phyloP scores from a whole-genome alignment of 2,113 vertebrate species.

The Catagonus wagneri region DNA sequence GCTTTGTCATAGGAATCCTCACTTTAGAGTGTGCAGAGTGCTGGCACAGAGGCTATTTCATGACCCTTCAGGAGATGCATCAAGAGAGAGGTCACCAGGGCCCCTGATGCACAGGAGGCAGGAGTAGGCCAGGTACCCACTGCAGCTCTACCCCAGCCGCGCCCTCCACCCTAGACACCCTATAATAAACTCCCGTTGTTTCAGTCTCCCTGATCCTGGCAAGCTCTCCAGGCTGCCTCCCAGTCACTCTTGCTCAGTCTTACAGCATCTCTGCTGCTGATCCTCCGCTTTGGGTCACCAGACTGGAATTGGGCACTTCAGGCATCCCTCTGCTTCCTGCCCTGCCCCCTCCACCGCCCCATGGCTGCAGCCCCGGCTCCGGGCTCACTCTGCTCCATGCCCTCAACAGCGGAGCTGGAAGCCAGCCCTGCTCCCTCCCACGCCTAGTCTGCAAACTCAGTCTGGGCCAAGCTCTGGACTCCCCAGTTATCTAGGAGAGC shows the following conservation, averaged over 20 bases:
- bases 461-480: neutral
- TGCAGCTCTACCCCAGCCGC: neutral
- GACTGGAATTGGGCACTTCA: neutral
- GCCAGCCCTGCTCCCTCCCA: neutral
- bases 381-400: neutral
- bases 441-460: neutral
- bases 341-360: neutral
- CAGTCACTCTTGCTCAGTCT: neutral
- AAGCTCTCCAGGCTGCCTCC: neutral
- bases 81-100: neutral
- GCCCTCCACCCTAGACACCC: neutral
- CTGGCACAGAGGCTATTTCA: neutral
- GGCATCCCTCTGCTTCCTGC: neutral
- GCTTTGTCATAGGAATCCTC: neutral
- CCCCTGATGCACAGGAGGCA: too few species aligned
- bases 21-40: neutral
- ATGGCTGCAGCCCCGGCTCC: neutral
- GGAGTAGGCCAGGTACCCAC: neutral
- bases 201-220: neutral
- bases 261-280: neutral
- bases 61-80: rapidly evolving
- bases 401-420: neutral
- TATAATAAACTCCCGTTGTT: neutral
- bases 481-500: constrained; percentile 5
- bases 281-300: neutral